A percentile compares a stretch with the other conserved stretches of the same genome.
Evolutionary conservation across 2,888 invertebrate species (phyloP).

Genomic region (Amblyjoppa proteus): DNA sequence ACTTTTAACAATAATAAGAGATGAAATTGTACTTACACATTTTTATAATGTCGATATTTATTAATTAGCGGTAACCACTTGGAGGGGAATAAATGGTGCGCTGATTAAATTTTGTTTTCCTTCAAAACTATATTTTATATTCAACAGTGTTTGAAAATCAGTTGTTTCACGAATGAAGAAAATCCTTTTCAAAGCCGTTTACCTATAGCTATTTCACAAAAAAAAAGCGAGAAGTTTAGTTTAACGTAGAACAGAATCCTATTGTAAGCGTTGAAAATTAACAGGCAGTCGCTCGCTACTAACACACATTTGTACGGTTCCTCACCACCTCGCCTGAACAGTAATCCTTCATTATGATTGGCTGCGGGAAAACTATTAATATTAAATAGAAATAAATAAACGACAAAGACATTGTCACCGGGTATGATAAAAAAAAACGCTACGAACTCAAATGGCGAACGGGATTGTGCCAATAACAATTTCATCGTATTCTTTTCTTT

Average conservation of each 20-base stretch:
- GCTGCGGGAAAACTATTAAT: constrained; percentile 16
- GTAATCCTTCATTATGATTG: constrained; percentile 31
- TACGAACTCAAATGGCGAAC: constrained; percentile 22
- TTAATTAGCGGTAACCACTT: not conserved
- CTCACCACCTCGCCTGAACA: constrained; percentile 13
- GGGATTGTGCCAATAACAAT: constrained; percentile 36
- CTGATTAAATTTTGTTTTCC: constrained; percentile 9
- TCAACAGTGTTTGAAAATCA: constrained; percentile 58
- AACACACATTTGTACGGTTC: constrained; percentile 56
- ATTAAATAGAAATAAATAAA: constrained; percentile 63
- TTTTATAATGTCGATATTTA: not conserved
- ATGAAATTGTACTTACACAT: not conserved
- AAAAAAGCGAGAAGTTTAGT: constrained; percentile 3
- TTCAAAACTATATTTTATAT: constrained; percentile 68
- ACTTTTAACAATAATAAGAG: too few species aligned
- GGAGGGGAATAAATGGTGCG: not conserved
- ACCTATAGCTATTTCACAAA: constrained; percentile 42
- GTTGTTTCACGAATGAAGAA: constrained; percentile 26
- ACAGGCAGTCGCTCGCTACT: constrained; percentile 45
- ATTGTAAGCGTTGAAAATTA: constrained; percentile 41
- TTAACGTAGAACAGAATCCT: constrained; percentile 28
- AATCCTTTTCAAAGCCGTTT: constrained; percentile 30
- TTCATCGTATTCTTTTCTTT: constrained; percentile 25
- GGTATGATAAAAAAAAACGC: constrained; percentile 29
- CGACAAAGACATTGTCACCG: constrained; percentile 36